Evolutionary conservation across 2,797 vertebrate species (phyloP).

Genomic region (Glossophaga mutica): DNA sequence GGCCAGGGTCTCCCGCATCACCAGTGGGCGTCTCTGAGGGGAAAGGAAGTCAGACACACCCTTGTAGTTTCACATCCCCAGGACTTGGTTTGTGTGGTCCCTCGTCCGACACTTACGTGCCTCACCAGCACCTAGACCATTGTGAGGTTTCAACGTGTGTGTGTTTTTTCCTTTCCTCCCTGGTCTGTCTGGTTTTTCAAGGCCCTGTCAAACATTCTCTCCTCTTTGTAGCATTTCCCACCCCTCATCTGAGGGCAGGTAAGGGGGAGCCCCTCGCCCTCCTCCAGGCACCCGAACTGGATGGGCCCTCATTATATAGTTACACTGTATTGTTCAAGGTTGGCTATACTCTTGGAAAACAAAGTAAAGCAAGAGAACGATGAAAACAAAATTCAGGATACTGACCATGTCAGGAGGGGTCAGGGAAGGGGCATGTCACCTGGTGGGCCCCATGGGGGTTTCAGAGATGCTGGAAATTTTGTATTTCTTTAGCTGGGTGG

Average conservation of each 20-base stretch:
- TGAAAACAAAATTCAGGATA: background rate
- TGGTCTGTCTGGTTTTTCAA: background rate
- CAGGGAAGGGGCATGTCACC: background rate
- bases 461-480: background rate
- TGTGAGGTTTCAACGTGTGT: background rate
- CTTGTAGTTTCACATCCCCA: background rate
- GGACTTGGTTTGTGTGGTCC: background rate
- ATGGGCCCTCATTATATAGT: background rate
- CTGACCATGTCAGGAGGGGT: background rate
- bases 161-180: background rate
- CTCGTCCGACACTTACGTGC: background rate
- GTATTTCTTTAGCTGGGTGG: background rate
- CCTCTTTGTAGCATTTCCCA: background rate
- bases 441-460: background rate
- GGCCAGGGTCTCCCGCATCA: background rate
- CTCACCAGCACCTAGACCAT: background rate
- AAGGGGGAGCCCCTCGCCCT: background rate
- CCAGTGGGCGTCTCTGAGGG: background rate
- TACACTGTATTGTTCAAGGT: background rate
- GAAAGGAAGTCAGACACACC: background rate
- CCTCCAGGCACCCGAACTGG: background rate
- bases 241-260: background rate
- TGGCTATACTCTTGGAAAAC: background rate
- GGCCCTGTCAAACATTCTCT: background rate
- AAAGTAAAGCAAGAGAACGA: background rate